Base-by-base conservation (phyloP, 2,888 invertebrate genomes). In the Amaurobius ferox region DNA sequence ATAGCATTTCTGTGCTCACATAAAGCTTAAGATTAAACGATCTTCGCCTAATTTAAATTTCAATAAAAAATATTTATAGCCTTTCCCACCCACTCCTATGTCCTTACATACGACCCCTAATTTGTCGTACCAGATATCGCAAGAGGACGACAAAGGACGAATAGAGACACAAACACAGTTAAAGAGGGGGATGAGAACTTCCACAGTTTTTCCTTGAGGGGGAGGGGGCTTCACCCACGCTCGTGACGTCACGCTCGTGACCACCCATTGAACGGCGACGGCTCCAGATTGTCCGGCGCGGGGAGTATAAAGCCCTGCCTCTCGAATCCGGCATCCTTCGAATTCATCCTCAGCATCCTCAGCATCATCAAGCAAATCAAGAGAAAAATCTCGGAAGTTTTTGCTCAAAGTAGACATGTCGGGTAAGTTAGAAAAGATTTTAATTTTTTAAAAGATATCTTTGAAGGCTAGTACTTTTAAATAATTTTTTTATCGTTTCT, bases 211-310 rank as follows among this genome's bases (percentile, higher is more conserved):
- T n/a, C n/a, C 32, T 28, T 16, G 16, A 32, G 62, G 62, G 67
- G 61, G 30, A 29, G 35, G 39, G 79, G 39, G 19, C 29, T 13
- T 67, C 80, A 74, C 80, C 80, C 80, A 81, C 80, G 81, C 76
- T 19, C 55, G 40, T 83, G 81, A 83, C 81, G 81, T 83, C 81
- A 83, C 48, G 5, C 64, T 29, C 81, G 70, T 83, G 80, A 74
- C 80, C 80, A 74, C 80, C 80, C 80, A 81, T 67, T 74, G 74
- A 81, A 70, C 67, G 68, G n/a, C 16, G 3, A 44, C 30, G 81
- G 81, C 76, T 68, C 81, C 81, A 70, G 81, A 76, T 48, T 70
- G 81, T 83, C 81, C 81, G 81, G 70, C 76, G 81, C 76, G 81
- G 64, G 79, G 79, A 71, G 81, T 83, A 83, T 83, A 76, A 83